These are phyloP conservation scores for Reticulitermes speratus DNA, from an alignment of 1,140 invertebrate species.

Conservation along the genomic window DNA sequence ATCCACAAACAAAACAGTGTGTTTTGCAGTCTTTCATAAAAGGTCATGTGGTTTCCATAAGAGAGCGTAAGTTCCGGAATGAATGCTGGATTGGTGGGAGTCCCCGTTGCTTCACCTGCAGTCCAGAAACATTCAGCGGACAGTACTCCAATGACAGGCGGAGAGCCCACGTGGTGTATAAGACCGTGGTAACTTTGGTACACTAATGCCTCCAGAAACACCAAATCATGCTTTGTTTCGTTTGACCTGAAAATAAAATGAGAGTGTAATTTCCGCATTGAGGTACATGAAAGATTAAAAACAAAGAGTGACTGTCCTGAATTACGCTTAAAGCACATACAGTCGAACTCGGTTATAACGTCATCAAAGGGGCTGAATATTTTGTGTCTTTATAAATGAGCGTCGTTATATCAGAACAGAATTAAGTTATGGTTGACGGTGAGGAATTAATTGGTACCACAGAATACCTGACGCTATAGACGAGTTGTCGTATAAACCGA, in stretches of 20 bases:
- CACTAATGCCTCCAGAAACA: slow-evolving; percentile 5
- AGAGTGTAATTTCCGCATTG: background rate
- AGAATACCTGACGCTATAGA: too few species aligned
- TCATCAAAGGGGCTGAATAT: too few species aligned
- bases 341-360: too few species aligned
- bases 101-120: slow-evolving; percentile 25
- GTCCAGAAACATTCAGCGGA: background rate
- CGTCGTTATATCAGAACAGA: too few species aligned
- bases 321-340: too few species aligned
- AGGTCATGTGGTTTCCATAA: slow-evolving; percentile 40
- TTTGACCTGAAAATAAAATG: slow-evolving; percentile 4
- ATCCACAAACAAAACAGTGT: background rate
- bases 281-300: too few species aligned
- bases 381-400: too few species aligned
- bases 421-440: too few species aligned
- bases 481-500: too few species aligned
- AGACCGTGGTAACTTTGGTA: slow-evolving; percentile 23
- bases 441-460: too few species aligned
- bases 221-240: background rate
- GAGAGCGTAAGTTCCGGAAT: slow-evolving; percentile 37
- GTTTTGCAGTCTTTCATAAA: slow-evolving; percentile 38
- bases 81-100: slow-evolving; percentile 37
- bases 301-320: too few species aligned
- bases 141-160: slow-evolving; percentile 13
- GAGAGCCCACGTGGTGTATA: slow-evolving; percentile 19